phyloP scores from a whole-genome alignment of 2,113 vertebrate species.

The Pholis gunnellus region DNA sequence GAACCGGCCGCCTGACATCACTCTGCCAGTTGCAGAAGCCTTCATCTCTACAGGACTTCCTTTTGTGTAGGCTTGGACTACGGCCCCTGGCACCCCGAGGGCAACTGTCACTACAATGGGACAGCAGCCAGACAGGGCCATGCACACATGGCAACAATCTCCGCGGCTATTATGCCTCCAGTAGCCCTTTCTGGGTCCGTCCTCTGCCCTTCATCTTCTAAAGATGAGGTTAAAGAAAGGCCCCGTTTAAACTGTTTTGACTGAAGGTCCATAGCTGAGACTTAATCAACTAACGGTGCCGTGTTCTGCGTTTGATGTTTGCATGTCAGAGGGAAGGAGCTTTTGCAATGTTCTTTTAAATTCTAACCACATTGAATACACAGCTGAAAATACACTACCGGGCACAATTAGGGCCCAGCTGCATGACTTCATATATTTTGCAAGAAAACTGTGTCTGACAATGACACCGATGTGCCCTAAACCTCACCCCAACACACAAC shows the following conservation, averaged over 20 bases:
- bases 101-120: conserved; percentile 74
- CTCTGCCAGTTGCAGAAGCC: conserved; percentile 51
- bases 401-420: conserved; percentile 20
- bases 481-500: not conserved
- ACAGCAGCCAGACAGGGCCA: conserved; percentile 68
- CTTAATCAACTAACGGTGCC: conserved; percentile 68
- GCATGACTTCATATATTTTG: conserved; percentile 41
- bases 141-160: conserved; percentile 81
- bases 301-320: conserved; percentile 69
- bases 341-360: conserved; percentile 29
- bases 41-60: conserved; percentile 54
- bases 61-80: conserved; percentile 42
- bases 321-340: conserved; percentile 26
- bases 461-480: conserved; percentile 16
- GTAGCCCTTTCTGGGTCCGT: conserved; percentile 61
- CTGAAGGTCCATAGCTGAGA: conserved; percentile 57
- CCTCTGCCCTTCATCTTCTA: conserved; percentile 73
- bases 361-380: conserved; percentile 46
- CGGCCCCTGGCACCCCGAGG: conserved; percentile 61
- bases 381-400: conserved; percentile 51
- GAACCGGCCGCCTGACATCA: conserved; percentile 66
- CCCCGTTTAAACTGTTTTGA: conserved; percentile 60
- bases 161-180: conserved; percentile 68
- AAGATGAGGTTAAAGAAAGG: conserved; percentile 64
- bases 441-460: conserved; percentile 28